Percentiles rank a stretch among this genome's conserved stretches.
Conservation (phyloP, 1,140 invertebrate species). For the Hyles euphorbiae region DNA sequence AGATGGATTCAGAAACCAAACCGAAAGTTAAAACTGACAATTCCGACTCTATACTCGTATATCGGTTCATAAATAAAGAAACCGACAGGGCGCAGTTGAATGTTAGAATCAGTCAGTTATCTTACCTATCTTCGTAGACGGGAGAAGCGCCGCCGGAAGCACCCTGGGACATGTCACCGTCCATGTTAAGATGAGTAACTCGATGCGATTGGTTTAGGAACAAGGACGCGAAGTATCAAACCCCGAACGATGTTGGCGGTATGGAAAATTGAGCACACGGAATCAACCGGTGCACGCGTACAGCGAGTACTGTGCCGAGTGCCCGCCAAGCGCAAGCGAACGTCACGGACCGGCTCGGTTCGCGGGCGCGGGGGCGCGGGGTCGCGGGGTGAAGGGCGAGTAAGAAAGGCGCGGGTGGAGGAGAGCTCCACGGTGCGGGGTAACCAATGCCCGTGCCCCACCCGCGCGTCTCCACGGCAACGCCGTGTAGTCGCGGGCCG, state of each 20-base stretch:
- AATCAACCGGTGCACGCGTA: constrained; percentile 26
- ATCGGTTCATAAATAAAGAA: neutral
- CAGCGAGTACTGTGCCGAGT: constrained; percentile 24
- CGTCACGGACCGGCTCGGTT: constrained; percentile 9
- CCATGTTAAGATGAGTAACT: constrained; percentile 33
- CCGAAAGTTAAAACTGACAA: no score
- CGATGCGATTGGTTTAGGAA: constrained; percentile 10
- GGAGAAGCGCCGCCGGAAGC: constrained; percentile 50
- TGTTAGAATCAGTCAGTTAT: constrained; percentile 9
- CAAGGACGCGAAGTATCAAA: constrained; percentile 10
- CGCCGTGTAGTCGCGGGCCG: constrained; percentile 8
- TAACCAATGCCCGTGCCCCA: constrained; percentile 13
- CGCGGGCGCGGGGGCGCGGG: constrained; percentile 7
- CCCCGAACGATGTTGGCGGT: constrained; percentile 18
- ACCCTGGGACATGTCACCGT: constrained; percentile 50
- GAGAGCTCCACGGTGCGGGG: constrained; percentile 8
- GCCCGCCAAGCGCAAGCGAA: constrained; percentile 10
- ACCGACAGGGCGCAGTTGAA: constrained; percentile 7
- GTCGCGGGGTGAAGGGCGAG: constrained; percentile 12
- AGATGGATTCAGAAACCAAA: no score
- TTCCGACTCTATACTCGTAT: no score
- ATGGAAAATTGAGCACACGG: constrained; percentile 27
- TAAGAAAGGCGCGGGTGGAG: constrained; percentile 11
- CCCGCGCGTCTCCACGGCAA: constrained; percentile 24
- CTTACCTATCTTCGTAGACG: constrained; percentile 58